phyloP scores from a whole-genome alignment of 2,888 invertebrate species.

The Spodoptera exigua region DNA sequence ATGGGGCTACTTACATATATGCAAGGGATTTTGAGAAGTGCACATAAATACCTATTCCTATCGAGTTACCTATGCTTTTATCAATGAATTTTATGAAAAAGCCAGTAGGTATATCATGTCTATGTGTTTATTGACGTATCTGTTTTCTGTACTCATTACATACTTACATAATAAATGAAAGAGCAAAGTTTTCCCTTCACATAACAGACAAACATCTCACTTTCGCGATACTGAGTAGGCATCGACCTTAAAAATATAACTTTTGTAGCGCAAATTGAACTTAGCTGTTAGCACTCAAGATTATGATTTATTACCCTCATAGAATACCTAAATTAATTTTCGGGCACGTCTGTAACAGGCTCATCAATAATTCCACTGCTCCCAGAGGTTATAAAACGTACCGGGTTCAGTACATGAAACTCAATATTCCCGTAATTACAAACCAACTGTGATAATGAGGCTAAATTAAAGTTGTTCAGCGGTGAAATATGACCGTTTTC shows the following conservation, averaged over 20 bases:
- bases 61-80: too few relatives aligned
- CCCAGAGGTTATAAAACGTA: constrained; percentile 29
- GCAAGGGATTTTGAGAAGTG: too few relatives aligned
- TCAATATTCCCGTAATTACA: constrained; percentile 29
- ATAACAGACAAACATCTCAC: too few relatives aligned
- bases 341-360: constrained; percentile 10
- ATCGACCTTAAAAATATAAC: constrained; percentile 6
- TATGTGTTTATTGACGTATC: too few relatives aligned
- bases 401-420: constrained; percentile 8
- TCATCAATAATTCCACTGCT: constrained; percentile 40
- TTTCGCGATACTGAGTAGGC: too few relatives aligned
- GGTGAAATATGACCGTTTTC: constrained; percentile 75
- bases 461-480: constrained; percentile 70
- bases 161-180: too few relatives aligned
- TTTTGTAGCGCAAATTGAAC: constrained; percentile 19
- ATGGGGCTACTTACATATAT: too few relatives aligned
- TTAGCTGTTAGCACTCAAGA: constrained; percentile 26
- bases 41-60: too few relatives aligned
- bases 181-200: too few relatives aligned
- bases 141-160: too few relatives aligned
- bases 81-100: too few relatives aligned
- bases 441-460: constrained; percentile 46
- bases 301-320: constrained; percentile 45
- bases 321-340: constrained; percentile 41
- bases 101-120: too few relatives aligned